Evolutionary conservation across 2,113 vertebrate genomes (phyloP).

Genomic region (Chloropsis cyanopogon): DNA sequence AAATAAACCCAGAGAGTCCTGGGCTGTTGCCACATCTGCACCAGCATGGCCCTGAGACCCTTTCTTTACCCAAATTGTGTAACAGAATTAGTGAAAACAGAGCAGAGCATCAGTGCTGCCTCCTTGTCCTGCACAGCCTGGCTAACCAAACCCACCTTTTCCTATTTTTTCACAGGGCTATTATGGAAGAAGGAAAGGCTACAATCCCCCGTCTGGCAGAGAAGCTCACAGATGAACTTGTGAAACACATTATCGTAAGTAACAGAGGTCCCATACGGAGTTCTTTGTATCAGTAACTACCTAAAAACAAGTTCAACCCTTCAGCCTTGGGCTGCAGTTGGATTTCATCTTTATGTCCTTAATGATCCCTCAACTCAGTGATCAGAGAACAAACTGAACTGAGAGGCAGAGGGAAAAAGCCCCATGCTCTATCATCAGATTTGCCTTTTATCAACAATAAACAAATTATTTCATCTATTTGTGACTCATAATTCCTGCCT

Average conservation of each 20-base stretch:
- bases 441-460: background rate
- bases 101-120: background rate
- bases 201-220: constrained; percentile 65
- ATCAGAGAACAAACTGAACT: background rate
- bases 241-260: constrained; percentile 69
- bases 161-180: background rate
- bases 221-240: constrained; percentile 69
- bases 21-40: background rate
- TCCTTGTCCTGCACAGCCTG: background rate
- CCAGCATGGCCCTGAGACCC: background rate
- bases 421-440: background rate
- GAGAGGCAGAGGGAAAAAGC: background rate
- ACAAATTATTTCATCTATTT: background rate
- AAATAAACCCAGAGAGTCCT: background rate
- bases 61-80: background rate
- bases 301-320: background rate
- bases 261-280: background rate
- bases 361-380: background rate
- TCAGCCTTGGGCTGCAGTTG: background rate
- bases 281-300: background rate
- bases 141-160: background rate
- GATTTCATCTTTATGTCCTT: background rate
- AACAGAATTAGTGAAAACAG: background rate
- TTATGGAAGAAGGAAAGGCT: constrained; percentile 61
- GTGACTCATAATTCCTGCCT: background rate